Percentiles rank a stretch among this genome's conserved stretches.
Evolutionary conservation across 2,797 vertebrate species (phyloP).

Genomic region (Notamacropus eugenii): DNA sequence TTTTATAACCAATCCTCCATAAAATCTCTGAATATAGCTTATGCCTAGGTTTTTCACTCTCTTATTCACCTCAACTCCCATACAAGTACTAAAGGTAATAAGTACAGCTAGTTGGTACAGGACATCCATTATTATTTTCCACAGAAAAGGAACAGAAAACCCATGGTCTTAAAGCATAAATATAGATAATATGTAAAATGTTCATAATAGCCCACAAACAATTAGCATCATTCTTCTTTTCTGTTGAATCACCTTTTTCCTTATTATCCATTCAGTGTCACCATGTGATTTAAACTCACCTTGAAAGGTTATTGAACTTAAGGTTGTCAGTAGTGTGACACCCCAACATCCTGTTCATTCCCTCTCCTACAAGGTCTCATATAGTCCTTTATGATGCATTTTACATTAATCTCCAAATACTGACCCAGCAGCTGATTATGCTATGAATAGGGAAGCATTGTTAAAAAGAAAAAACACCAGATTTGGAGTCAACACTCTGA

Average conservation of each 20-base stretch:
- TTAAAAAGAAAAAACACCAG: background rate
- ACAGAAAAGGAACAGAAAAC: background rate
- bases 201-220: background rate
- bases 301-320: background rate
- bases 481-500: background rate
- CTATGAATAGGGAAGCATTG: background rate
- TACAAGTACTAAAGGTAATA: background rate
- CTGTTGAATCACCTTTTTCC: background rate
- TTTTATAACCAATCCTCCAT: background rate
- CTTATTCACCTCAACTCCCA: background rate
- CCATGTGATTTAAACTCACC: background rate
- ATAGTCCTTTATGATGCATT: background rate
- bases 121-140: background rate
- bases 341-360: background rate
- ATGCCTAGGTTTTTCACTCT: background rate
- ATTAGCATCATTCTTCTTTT: background rate
- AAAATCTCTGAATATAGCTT: background rate
- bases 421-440: background rate
- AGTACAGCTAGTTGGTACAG: background rate
- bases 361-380: background rate
- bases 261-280: background rate
- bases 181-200: background rate
- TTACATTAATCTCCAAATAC: background rate
- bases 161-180: background rate
- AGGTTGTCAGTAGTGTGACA: background rate